Percentiles rank a stretch among this genome's conserved stretches.
phyloP scores from a whole-genome alignment of 2,113 vertebrate species.

The Platysteira castanea region DNA sequence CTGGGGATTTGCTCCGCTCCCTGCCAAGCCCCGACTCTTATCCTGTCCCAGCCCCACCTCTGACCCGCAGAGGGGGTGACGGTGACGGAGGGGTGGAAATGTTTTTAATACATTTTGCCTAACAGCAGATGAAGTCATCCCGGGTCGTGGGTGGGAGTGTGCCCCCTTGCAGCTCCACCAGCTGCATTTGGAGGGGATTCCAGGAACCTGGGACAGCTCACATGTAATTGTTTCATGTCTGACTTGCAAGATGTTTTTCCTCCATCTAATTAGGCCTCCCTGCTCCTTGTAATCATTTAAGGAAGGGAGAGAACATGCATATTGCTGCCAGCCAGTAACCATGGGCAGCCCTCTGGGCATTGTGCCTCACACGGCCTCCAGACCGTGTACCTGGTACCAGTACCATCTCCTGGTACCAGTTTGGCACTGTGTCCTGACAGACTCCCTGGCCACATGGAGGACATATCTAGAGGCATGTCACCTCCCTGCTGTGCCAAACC shows the following conservation, averaged over 20 bases:
- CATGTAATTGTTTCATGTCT: background rate
- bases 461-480: background rate
- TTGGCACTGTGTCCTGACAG: background rate
- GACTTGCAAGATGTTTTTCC: background rate
- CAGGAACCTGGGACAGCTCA: background rate
- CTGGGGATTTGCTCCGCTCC: background rate
- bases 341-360: accelerated
- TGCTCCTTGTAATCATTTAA: background rate
- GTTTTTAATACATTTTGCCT: constrained; percentile 17
- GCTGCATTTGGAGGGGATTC: background rate
- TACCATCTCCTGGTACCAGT: background rate
- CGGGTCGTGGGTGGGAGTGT: background rate
- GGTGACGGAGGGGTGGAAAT: background rate
- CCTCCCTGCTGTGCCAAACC: background rate
- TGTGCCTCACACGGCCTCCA: accelerated
- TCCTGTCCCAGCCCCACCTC: constrained; percentile 30
- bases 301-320: background rate
- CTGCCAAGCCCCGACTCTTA: background rate
- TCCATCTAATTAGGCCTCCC: background rate
- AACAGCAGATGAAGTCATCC: constrained; percentile 43
- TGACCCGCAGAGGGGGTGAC: background rate
- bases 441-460: background rate
- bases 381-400: too few relatives aligned
- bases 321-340: background rate
- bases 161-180: background rate